Percentiles rank a stretch among this genome's conserved stretches.
These are phyloP conservation scores for Sciaenops ocellatus DNA, from an alignment of 2,797 vertebrate genomes.

Conservation along the genomic window DNA sequence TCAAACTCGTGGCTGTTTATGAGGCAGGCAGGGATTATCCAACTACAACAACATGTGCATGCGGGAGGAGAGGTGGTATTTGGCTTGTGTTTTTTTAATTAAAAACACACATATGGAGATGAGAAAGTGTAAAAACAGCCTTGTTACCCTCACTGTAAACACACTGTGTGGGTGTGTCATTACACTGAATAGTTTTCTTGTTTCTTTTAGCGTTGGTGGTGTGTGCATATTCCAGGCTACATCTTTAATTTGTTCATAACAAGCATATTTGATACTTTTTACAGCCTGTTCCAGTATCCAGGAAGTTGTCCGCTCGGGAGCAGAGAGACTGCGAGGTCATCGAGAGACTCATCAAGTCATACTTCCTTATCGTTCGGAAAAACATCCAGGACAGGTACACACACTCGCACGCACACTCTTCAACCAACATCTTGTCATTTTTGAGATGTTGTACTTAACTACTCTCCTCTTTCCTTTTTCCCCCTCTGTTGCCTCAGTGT, in stretches of 20 bases:
- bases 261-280: constrained; percentile 2
- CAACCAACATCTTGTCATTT: not conserved
- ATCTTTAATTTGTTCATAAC: not conserved
- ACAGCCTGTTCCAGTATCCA: constrained; percentile 96
- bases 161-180: not conserved
- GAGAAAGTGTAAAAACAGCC: not conserved
- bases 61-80: no score
- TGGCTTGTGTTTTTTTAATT: no score
- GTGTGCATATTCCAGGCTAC: not conserved
- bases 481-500: constrained; percentile 84
- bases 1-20: no score
- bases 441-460: not conserved
- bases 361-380: constrained; percentile 98
- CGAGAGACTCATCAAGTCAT: constrained; percentile 98
- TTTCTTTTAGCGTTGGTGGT: not conserved
- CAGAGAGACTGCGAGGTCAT: constrained; percentile 99
- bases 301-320: constrained; percentile 96
- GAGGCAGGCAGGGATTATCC: no score
- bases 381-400: constrained; percentile 98
- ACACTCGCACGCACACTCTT: no score
- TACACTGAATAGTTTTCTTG: not conserved
- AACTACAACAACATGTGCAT: no score
- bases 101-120: no score
- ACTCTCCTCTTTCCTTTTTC: not conserved
- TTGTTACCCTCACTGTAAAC: not conserved